A percentile compares a stretch with the other conserved stretches of the same genome.
These are phyloP conservation scores for Diplosoma virens DNA, from an alignment of 23 tunicate species.

Conservation along the genomic window DNA sequence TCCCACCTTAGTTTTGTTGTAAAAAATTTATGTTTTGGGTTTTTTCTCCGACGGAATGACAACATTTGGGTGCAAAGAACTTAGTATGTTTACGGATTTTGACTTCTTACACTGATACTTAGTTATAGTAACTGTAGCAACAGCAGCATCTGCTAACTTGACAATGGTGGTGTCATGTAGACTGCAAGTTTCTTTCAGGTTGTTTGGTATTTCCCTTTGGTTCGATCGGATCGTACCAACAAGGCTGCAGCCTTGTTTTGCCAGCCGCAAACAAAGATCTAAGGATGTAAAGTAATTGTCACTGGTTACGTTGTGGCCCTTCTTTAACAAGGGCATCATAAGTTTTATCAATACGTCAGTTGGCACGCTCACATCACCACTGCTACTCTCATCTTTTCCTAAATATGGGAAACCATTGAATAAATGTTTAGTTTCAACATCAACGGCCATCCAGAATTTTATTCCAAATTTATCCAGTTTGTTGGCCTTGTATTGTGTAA, in stretches of 20 bases:
- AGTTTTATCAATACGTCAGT: background rate
- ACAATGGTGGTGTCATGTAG: background rate
- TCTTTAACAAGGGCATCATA: background rate
- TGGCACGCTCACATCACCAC: background rate
- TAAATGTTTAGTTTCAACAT: background rate
- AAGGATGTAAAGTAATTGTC: background rate
- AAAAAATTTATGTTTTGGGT: background rate
- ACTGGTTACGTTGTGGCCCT: background rate
- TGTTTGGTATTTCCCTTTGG: background rate
- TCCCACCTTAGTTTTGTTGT: background rate
- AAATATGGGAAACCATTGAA: background rate
- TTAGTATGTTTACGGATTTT: background rate
- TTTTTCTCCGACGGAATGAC: background rate
- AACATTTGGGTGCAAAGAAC: background rate
- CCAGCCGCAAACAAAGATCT: background rate
- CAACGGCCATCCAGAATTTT: background rate
- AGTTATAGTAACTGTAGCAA: background rate
- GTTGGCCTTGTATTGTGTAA: background rate
- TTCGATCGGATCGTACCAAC: background rate
- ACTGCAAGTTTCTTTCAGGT: background rate
- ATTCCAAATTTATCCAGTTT: background rate
- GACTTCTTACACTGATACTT: background rate
- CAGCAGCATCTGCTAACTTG: background rate
- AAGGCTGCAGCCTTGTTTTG: background rate
- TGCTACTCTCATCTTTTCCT: background rate